A percentile compares a stretch with the other conserved stretches of the same genome.
These are phyloP conservation scores for Zonitis immaculata DNA, from an alignment of 2,888 invertebrate genomes.

Conservation along the genomic window DNA sequence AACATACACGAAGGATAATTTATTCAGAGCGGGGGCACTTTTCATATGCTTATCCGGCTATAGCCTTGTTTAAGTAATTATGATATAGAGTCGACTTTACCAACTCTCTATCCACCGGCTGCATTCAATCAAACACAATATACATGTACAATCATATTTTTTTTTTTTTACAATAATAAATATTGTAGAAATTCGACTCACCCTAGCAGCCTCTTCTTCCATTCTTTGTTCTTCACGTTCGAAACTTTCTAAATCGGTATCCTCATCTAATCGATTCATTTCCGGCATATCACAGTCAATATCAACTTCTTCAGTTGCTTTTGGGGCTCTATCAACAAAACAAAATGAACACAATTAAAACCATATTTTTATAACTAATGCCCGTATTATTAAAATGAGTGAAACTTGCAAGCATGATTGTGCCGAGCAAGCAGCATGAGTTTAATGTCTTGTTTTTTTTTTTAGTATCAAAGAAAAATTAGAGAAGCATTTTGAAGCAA, in stretches of 20 bases:
- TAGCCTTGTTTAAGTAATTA: slow-evolving; percentile 20
- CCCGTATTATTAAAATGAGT: slow-evolving; percentile 1
- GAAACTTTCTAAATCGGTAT: slow-evolving; percentile 51
- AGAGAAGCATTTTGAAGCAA: slow-evolving; percentile 19
- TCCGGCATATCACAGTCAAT: slow-evolving; percentile 48
- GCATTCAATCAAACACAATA: slow-evolving; percentile 29
- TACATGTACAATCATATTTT: background rate
- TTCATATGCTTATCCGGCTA: too few species aligned
- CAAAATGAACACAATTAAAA: too few species aligned
- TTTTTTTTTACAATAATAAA: background rate
- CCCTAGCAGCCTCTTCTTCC: slow-evolving; percentile 51
- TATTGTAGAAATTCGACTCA: slow-evolving; percentile 27
- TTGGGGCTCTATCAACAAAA: slow-evolving; percentile 35
- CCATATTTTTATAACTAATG: too few species aligned
- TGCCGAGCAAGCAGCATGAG: slow-evolving; percentile 49
- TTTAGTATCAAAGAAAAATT: too few species aligned
- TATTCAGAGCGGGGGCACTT: too few species aligned
- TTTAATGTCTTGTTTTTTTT: too few species aligned
- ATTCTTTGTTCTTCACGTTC: slow-evolving; percentile 53
- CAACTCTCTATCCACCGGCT: slow-evolving; percentile 45
- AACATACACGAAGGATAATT: too few species aligned
- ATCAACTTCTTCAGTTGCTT: slow-evolving; percentile 33
- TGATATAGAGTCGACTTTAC: slow-evolving; percentile 32
- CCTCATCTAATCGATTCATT: slow-evolving; percentile 40
- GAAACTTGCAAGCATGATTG: slow-evolving; percentile 29